These are phyloP conservation scores for Tetraodon nigroviridis DNA, from an alignment of 2,113 vertebrate species.

Conservation along the genomic window DNA sequence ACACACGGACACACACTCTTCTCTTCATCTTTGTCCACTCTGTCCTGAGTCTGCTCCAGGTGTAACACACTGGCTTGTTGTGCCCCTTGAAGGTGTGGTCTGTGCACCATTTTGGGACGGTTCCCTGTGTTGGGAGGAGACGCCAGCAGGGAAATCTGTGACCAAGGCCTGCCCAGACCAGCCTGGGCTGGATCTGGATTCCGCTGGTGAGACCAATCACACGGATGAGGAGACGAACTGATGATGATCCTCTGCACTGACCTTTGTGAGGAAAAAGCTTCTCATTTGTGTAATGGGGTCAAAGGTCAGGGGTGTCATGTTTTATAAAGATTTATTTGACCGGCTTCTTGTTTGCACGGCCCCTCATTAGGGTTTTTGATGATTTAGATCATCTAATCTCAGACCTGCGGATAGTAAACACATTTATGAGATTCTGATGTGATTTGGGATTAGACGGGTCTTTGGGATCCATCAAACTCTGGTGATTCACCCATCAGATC, in stretches of 20 bases:
- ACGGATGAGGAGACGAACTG: background rate
- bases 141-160: conserved; percentile 76
- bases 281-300: background rate
- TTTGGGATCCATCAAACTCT: background rate
- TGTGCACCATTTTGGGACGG: conserved; percentile 92
- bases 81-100: conserved; percentile 68
- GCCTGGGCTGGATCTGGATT: conserved; percentile 78
- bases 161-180: conserved; percentile 83
- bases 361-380: background rate
- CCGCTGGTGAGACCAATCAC: conserved; percentile 71
- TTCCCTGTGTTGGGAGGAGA: conserved; percentile 91
- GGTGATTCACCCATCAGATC: background rate
- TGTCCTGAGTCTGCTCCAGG: too few relatives aligned
- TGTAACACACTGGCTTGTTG: background rate
- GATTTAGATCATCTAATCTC: background rate
- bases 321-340: background rate
- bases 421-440: background rate
- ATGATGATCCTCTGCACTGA: too few relatives aligned
- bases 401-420: background rate
- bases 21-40: too few relatives aligned
- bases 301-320: conserved; percentile 4
- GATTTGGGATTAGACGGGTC: background rate
- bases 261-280: too few relatives aligned
- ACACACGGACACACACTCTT: too few relatives aligned
- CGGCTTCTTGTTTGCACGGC: background rate